A percentile compares a stretch with the other conserved stretches of the same genome.
Conservation (phyloP, 1,140 invertebrate species). For the Teleopsis dalmanni region DNA sequence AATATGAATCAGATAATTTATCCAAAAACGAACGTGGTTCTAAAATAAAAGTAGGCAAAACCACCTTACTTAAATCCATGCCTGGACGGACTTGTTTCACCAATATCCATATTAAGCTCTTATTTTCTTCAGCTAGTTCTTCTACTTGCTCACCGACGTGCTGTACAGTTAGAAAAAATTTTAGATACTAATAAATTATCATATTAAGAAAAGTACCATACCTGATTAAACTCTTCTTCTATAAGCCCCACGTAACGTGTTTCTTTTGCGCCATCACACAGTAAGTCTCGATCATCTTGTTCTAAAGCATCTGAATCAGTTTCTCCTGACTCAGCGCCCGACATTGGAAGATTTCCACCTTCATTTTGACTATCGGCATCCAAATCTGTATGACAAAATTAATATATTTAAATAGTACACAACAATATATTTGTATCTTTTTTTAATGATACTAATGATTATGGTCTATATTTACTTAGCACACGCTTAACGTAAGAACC, state of each 20-base stretch:
- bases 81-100: slow-evolving; percentile 91
- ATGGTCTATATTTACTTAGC: too few species aligned
- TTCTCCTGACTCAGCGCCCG: slow-evolving; percentile 35
- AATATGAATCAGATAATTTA: slow-evolving; percentile 88
- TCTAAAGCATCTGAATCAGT: slow-evolving; percentile 24
- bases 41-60: slow-evolving; percentile 81
- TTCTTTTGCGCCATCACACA: slow-evolving; percentile 47
- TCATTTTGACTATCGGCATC: slow-evolving; percentile 42
- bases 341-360: slow-evolving; percentile 30
- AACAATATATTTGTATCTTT: too few species aligned
- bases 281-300: slow-evolving; percentile 7
- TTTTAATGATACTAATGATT: too few species aligned
- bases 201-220: slow-evolving; percentile 33
- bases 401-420: too few species aligned
- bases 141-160: slow-evolving; percentile 83
- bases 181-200: not conserved
- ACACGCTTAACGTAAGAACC: too few species aligned
- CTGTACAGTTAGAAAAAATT: not conserved
- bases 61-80: slow-evolving; percentile 94
- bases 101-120: slow-evolving; percentile 87
- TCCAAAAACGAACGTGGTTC: slow-evolving; percentile 90
- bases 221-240: slow-evolving; percentile 64
- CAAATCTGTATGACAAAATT: slow-evolving; percentile 22
- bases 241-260: slow-evolving; percentile 56
- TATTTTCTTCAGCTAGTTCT: slow-evolving; percentile 90